Base-by-base conservation (phyloP, 2,797 vertebrate species). In the Hapalemur alaotrensis region DNA sequence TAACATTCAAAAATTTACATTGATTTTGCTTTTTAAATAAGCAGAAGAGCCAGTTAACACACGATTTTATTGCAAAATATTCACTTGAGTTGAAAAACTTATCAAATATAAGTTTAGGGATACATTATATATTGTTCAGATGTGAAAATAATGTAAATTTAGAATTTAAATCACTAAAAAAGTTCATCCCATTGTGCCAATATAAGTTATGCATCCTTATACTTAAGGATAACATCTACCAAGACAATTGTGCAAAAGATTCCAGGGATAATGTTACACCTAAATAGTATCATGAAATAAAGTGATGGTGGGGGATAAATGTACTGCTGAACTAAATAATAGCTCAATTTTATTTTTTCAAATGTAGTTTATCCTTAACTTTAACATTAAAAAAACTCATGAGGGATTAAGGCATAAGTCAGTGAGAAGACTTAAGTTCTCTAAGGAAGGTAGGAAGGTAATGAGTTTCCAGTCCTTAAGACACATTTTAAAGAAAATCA, bases 91-190 rank as follows among this genome's bases (percentile, higher is more conserved):
- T 91, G 52, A 70, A 89, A 95, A 89, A 84, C 2, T 32, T 61
- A 22, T 63, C 59, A 69, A 46, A 38, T 75, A 65, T 30, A 88
- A 91, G 43, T 35, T 78, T 73, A 79, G 72, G 48, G 43, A 48
- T 84, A 79, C 3, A 30, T 43, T 86, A 52, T 54, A 4, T 63
- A 23, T 30, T 76, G 69, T 10, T 67, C 9, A 57, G 17, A 57
- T 89, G n/a, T 88, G 72, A 88, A 89, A 88, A 59, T 20, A 75
- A n/a, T 63, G 23, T 67, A 86, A 81, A 76, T 92, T 94, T 87
- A 65, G 61, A 82, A 52, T 22, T 69, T 89, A 43, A 85, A 81
- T 67, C 11, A 80, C 13, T 85, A 85, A 82, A 50, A 54, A 30
- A 35, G 25, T 9, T 23, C 70, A 95, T 43, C 82, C 28, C 18